Percentiles rank a stretch among this genome's conserved stretches.
Conservation (phyloP, 2,797 vertebrate species). For the Smutsia temminckii region DNA sequence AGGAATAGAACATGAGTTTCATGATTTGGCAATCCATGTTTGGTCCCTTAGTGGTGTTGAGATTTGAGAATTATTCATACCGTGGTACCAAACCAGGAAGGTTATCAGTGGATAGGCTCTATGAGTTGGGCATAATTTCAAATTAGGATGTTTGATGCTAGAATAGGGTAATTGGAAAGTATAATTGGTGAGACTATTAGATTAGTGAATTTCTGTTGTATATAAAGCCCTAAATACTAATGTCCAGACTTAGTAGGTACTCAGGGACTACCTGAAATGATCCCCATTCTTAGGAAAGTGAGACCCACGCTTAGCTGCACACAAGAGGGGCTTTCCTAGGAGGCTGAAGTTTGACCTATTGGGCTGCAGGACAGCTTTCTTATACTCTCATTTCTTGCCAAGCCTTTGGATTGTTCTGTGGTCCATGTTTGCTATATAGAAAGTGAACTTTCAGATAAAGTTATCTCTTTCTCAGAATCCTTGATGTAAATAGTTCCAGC, state of each 20-base stretch:
- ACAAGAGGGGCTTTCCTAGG: background rate
- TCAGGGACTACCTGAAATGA: background rate
- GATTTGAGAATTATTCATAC: background rate
- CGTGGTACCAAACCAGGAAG: background rate
- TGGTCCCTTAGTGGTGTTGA: background rate
- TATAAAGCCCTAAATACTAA: background rate
- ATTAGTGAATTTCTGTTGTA: background rate
- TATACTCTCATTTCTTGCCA: background rate
- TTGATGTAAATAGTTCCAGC: background rate
- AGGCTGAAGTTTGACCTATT: background rate
- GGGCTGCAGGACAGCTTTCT: background rate
- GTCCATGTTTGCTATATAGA: background rate
- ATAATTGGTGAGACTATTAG: background rate
- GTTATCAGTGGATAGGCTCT: background rate
- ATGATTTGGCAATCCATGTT: background rate
- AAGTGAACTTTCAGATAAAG: background rate
- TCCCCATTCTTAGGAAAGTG: background rate
- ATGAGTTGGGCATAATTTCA: background rate
- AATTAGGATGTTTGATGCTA: background rate
- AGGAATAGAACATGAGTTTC: background rate
- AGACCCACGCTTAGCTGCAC: background rate
- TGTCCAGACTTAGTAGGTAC: background rate
- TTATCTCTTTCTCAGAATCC: background rate
- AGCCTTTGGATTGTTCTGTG: background rate
- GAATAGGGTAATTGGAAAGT: background rate